These are phyloP conservation scores for Cyanocitta stelleri DNA, from an alignment of 2,113 vertebrate genomes.

Conservation along the genomic window DNA sequence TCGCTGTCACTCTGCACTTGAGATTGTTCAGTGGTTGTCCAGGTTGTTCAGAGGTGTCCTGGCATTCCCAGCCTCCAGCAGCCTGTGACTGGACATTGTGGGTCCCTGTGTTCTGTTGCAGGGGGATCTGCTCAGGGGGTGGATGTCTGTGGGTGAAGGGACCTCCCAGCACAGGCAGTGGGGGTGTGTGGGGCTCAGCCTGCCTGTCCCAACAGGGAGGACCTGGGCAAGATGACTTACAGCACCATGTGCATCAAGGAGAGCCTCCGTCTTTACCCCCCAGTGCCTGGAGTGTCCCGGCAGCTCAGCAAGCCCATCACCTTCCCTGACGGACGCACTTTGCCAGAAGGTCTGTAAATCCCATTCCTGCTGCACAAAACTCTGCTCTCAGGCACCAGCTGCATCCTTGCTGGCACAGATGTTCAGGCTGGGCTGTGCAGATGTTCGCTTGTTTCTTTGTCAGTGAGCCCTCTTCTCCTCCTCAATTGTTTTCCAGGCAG, in stretches of 20 bases:
- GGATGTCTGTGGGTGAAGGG: not conserved
- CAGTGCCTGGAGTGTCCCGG: slow-evolving; percentile 73
- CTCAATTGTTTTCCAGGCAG: not conserved
- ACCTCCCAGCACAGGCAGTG: accelerated
- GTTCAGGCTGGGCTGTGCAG: not conserved
- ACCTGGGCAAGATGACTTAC: slow-evolving; percentile 83
- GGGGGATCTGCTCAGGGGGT: not conserved
- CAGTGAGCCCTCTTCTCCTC: not conserved
- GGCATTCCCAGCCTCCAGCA: not conserved
- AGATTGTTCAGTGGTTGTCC: not conserved
- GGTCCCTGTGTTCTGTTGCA: not conserved
- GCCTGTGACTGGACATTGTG: accelerated
- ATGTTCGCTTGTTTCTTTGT: not conserved
- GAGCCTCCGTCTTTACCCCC: slow-evolving; percentile 82
- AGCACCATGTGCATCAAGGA: slow-evolving; percentile 93
- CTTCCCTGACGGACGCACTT: slow-evolving; percentile 81
- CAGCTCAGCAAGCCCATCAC: slow-evolving; percentile 78
- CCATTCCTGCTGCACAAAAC: not conserved
- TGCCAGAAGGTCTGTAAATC: slow-evolving; percentile 78
- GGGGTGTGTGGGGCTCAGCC: not conserved
- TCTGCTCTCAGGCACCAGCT: not conserved
- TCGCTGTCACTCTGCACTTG: not conserved
- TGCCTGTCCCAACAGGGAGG: slow-evolving; percentile 74
- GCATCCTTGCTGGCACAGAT: accelerated
- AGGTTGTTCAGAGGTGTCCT: not conserved